Percentiles rank a stretch among this genome's conserved stretches.
Conservation (phyloP, 2,113 vertebrate species). For the Pelvicachromis taeniatus region DNA sequence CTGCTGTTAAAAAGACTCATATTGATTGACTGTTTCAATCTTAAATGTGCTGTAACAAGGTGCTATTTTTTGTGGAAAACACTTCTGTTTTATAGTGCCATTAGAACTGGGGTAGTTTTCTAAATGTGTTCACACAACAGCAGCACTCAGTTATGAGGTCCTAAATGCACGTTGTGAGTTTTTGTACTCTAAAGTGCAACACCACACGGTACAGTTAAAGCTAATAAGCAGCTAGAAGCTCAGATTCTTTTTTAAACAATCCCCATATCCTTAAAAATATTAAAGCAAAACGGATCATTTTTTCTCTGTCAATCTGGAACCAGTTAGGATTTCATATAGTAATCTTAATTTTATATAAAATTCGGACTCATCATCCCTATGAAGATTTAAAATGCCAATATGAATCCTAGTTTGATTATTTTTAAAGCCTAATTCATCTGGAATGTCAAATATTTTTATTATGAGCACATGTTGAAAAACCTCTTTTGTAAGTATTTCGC, state of each 20-base stretch:
- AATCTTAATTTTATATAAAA: neutral
- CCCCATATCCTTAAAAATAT: neutral
- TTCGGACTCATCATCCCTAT: neutral
- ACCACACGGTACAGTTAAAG: neutral
- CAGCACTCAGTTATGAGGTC: neutral
- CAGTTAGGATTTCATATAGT: neutral
- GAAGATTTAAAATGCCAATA: neutral
- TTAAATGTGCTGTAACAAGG: neutral
- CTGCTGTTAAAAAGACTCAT: neutral
- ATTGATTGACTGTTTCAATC: neutral
- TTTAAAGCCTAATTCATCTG: neutral
- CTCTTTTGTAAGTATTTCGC: neutral
- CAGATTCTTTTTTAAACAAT: neutral
- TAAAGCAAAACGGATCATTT: neutral
- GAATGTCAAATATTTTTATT: neutral
- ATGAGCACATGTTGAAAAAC: neutral
- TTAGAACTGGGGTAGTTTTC: neutral
- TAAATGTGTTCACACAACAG: neutral
- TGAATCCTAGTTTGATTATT: neutral
- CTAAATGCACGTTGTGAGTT: neutral
- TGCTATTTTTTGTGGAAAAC: neutral
- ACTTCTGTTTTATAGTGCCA: neutral
- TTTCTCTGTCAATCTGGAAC: neutral
- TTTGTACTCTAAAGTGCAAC: neutral
- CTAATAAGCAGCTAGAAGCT: neutral